Base-by-base conservation (phyloP, 2,888 invertebrate species). In the Diogma glabrata region DNA sequence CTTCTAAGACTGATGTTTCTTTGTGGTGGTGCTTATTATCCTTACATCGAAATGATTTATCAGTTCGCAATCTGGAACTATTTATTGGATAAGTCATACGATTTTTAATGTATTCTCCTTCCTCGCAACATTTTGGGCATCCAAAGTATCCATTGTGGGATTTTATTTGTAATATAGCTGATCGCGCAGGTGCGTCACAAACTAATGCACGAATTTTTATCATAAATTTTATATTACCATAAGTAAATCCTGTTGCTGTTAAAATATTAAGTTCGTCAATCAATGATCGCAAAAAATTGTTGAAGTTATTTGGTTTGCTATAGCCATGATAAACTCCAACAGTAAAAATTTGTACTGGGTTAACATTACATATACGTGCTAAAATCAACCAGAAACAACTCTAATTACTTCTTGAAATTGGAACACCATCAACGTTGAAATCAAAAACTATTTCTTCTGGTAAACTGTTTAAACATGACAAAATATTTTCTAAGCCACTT, bases 251-350 rank as follows among this genome's bases (percentile, higher is more conserved):
- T 4, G n/a, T 38, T 22, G 28, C 9, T 12, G 36, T 49, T 14
- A 36, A 22, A 7, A 12, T 3, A 9, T 49, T 49, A 10, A 49
- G 5, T 16, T 49, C 49, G 14, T 16, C 17, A 12, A 49, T 17
- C 36, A 49, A 40, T 12, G 16, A 8, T 23, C 23, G 23, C 19
- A 49, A 26, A 49, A 49, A 49, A 22, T 12, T 9, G 16, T 38
- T 46, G 24, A 43, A 43, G 19, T 12, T 22, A 12, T 19, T 22
- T 22, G 49, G 49, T 14, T 49, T 49, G 4, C 9, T 17, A 20
- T 16, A 36, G 10, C 49, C 49, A 38, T 49, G 49, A 38, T 49
- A 36, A 23, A 49, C 20, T 3, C 49, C 26, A 23, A 49, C 17
- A 8, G 23, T 14, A 24, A 40, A 36, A 23, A 46, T 46, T 22